Evolutionary conservation across 2,113 vertebrate species (phyloP), one percentile per base, ranked within the genome.

Genomic region (Carollia perspicillata): DNA sequence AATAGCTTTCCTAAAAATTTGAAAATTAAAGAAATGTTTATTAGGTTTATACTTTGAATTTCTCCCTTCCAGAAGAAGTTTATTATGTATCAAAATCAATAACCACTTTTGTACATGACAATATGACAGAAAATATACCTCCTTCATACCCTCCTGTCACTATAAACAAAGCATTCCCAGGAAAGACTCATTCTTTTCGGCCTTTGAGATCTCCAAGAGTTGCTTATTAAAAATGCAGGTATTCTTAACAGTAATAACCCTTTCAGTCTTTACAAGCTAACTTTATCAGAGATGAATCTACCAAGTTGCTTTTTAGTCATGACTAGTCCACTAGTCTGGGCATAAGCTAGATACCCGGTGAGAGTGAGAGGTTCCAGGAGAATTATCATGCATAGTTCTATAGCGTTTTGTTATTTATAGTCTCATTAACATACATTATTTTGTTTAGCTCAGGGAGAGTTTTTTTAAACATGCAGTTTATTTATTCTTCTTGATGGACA

Each of bases 171-270:
- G 8, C 3, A 74, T 37, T 86, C 23, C 20, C 12, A 58, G 30
- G 55, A 79, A 86, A 95, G 42, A 71, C 26, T 72, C 51, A 30
- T 79, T 77, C 40, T 33, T 79, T 79, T 30, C 81, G 74, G 13
- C 11, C 37, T 63, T 92, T 84, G 69, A 60, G 28, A 74, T 69
- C 20, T 87, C 66, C 7, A 60, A 84, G 44, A 58, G 40, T 28
- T 92, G 49, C 44, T 95, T 84, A 40, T 80, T 80, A 66, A 65
- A 66, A 93, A 79, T 84, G 37, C 37, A 95, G 58, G 5, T 77
- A 10, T 83, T 92, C 30, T 69, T 83, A 55, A 44, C 13, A 66
- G 8, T 6, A 85, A 71, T 49, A 66, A 35, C 7, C 8, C 6
- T 89, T 80, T 44, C 44, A 37, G 20, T 63, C 10, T 89, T 83